Conservation (phyloP, 1,140 invertebrate species). For the Pseudomyrmex gracilis region DNA sequence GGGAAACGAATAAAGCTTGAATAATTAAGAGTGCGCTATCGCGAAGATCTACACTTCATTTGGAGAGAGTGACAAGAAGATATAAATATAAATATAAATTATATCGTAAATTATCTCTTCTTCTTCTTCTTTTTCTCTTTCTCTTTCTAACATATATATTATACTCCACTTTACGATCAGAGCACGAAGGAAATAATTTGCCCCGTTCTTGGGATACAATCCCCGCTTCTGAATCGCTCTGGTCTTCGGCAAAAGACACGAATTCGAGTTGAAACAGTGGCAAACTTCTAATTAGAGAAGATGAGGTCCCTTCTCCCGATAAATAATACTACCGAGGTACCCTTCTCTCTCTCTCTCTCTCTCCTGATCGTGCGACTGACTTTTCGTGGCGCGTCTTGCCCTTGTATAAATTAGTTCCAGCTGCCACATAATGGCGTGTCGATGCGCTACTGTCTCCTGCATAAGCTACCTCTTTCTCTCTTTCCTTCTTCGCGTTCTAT, state of each 20-base stretch:
- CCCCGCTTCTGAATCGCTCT: conserved; percentile 56
- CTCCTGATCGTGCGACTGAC: conserved; percentile 68
- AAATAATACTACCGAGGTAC: conserved; percentile 77
- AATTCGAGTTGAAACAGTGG: conserved; percentile 83
- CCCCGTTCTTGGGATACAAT: background rate
- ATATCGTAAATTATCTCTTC: background rate
- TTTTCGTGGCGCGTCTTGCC: conserved; percentile 81
- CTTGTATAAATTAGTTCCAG: conserved; percentile 86
- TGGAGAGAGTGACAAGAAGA: too few species aligned
- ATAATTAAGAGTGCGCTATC: background rate
- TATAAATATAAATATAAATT: too few species aligned
- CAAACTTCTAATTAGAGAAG: conserved; percentile 83
- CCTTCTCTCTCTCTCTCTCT: conserved; percentile 57
- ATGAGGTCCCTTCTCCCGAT: conserved; percentile 74
- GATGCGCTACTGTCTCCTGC: conserved; percentile 84
- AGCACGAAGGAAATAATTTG: background rate
- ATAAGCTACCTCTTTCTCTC: conserved; percentile 64
- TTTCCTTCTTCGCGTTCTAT: background rate
- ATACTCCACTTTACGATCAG: background rate
- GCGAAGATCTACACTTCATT: too few species aligned
- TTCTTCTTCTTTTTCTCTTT: too few species aligned
- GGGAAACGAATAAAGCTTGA: background rate
- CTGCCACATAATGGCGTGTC: conserved; percentile 86
- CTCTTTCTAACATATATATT: background rate
- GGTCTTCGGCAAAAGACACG: conserved; percentile 77